Evolutionary conservation across 2,797 vertebrate species (phyloP).

Genomic region (Eutrigla gurnardus): DNA sequence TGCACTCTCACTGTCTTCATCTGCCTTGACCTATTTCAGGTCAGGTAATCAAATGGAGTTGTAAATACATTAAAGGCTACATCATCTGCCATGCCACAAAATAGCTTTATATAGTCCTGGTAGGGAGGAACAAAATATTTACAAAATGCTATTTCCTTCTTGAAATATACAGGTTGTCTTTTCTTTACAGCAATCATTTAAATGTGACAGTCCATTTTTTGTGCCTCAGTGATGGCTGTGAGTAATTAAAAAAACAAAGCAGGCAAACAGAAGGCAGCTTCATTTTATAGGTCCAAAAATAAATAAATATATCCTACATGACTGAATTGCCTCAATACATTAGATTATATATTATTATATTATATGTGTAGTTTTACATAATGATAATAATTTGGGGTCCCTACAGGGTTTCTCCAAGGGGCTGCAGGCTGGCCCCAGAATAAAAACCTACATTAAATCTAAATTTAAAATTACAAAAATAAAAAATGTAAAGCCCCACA

Average conservation of each 20-base stretch:
- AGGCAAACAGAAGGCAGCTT: constrained; percentile 23
- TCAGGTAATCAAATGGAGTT: constrained; percentile 77
- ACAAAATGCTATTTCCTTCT: constrained; percentile 14
- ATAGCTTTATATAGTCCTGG: constrained; percentile 36
- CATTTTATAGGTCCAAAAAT: constrained; percentile 38
- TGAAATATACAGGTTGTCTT: constrained; percentile 15
- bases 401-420: constrained; percentile 14
- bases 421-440: constrained; percentile 8
- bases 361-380: constrained; percentile 22
- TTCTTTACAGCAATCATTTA: constrained; percentile 10
- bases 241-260: constrained; percentile 36
- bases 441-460: neutral
- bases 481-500: neutral
- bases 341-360: neutral
- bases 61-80: constrained; percentile 62
- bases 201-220: constrained; percentile 18
- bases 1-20: constrained; percentile 81
- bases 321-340: constrained; percentile 15
- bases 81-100: constrained; percentile 49
- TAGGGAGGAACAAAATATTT: neutral
- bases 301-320: constrained; percentile 41
- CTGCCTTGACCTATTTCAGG: constrained; percentile 80
- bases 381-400: constrained; percentile 17
- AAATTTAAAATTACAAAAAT: constrained; percentile 34
- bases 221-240: constrained; percentile 6